These are phyloP conservation scores for Casuarius casuarius DNA, from an alignment of 2,113 vertebrate genomes.

Conservation along the genomic window DNA sequence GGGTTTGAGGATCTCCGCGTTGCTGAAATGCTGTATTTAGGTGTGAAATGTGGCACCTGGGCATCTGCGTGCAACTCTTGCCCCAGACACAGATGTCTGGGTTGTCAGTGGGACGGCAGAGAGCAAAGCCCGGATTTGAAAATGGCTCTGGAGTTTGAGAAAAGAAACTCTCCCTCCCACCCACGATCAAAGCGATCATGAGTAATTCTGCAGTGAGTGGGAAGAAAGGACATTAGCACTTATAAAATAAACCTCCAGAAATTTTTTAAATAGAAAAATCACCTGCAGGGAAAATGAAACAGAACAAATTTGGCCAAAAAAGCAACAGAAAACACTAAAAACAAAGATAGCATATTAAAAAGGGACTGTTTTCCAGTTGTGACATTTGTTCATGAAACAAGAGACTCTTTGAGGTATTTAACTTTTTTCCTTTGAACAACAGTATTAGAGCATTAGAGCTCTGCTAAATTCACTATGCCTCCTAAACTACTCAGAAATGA, in stretches of 20 bases:
- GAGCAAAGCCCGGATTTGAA: neutral
- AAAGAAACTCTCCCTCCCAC: neutral
- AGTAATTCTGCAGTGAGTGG: neutral
- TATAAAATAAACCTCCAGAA: neutral
- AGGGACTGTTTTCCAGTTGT: neutral
- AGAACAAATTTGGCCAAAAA: neutral
- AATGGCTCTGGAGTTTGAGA: neutral
- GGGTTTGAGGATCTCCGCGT: neutral
- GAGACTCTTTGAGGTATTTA: neutral
- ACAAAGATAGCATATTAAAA: neutral
- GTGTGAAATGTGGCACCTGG: neutral
- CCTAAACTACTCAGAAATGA: neutral
- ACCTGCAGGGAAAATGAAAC: neutral
- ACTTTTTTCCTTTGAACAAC: neutral
- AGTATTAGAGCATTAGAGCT: neutral
- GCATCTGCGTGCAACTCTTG: neutral
- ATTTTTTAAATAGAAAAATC: neutral
- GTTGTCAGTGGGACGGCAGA: neutral
- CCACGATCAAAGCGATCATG: neutral
- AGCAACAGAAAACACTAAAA: neutral
- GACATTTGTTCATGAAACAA: neutral
- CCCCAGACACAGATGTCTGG: neutral
- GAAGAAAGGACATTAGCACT: constrained; percentile 1
- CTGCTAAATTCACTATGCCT: neutral
- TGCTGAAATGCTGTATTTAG: neutral